Percentiles rank a stretch among this genome's conserved stretches.
These are phyloP conservation scores for Trichogramma pretiosum DNA, from an alignment of 1,140 invertebrate genomes.

Conservation along the genomic window DNA sequence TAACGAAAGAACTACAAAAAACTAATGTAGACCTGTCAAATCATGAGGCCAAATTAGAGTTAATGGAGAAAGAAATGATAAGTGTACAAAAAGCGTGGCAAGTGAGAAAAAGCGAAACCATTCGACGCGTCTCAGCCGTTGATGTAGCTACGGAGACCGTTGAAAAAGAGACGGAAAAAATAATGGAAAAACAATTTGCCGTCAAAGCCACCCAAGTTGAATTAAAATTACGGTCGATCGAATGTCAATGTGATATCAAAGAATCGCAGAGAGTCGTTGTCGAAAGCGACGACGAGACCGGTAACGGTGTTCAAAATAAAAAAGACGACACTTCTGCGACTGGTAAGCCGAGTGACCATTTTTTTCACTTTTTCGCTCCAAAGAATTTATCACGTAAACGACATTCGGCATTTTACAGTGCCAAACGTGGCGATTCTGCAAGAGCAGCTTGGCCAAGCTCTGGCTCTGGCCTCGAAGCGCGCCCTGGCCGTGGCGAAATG, in stretches of 20 bases:
- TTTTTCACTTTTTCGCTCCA: background rate
- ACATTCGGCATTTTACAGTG: too few relatives aligned
- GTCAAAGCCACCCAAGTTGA: slow-evolving; percentile 8
- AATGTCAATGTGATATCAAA: slow-evolving; percentile 7
- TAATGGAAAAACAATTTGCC: background rate
- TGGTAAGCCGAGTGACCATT: background rate
- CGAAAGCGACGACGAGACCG: background rate
- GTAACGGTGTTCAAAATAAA: background rate
- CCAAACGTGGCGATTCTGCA: background rate
- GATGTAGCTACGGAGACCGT: slow-evolving; percentile 5
- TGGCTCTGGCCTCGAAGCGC: slow-evolving; percentile 30
- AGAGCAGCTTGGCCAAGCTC: slow-evolving; percentile 29
- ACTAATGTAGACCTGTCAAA: slow-evolving; percentile 23
- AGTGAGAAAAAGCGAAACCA: background rate
- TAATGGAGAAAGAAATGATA: slow-evolving; percentile 32
- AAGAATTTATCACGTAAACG: background rate
- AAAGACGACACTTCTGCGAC: background rate
- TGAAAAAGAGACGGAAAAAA: background rate
- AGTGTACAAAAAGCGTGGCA: slow-evolving; percentile 30
- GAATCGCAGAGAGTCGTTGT: background rate
- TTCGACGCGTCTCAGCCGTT: background rate
- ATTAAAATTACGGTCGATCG: slow-evolving; percentile 2
- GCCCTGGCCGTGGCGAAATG: slow-evolving; percentile 26
- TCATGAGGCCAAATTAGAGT: slow-evolving; percentile 25
- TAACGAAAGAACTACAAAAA: slow-evolving; percentile 29